These are phyloP conservation scores for Pogonognathellus flavescens DNA, from an alignment of 1,140 invertebrate genomes.

Conservation along the genomic window DNA sequence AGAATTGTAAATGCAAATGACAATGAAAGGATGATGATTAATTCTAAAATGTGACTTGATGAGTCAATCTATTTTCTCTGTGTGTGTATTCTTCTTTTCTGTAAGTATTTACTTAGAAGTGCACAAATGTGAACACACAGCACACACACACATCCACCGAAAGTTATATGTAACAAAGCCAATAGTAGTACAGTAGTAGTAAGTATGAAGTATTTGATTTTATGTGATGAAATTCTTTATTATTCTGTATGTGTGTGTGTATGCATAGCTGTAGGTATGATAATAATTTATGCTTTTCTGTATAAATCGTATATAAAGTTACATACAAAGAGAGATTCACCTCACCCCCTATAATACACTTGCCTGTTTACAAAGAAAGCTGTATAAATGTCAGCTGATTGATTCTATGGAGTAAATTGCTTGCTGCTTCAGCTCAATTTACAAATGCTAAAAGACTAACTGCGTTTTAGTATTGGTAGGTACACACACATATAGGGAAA, in stretches of 20 bases:
- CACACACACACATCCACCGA: too few species aligned
- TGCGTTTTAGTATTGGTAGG: neutral
- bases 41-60: neutral
- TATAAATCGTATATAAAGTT: neutral
- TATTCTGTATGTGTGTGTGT: neutral
- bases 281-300: too few species aligned
- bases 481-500: too few species aligned
- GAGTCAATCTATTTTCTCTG: neutral
- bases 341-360: neutral
- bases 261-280: neutral
- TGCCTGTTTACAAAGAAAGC: neutral
- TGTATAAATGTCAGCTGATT: conserved; percentile 9
- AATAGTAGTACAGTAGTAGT: neutral
- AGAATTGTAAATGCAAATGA: neutral
- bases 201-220: neutral
- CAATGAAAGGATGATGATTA: neutral
- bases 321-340: neutral
- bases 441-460: neutral
- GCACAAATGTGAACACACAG: too few species aligned
- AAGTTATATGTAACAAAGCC: too few species aligned
- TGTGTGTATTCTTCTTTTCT: neutral
- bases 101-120: too few species aligned
- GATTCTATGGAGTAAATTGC: neutral
- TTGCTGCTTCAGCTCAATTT: neutral
- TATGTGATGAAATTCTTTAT: conserved; percentile 17